Evolutionary conservation across 2,797 vertebrate genomes (phyloP).

Genomic region (Hoplostethus atlanticus): DNA sequence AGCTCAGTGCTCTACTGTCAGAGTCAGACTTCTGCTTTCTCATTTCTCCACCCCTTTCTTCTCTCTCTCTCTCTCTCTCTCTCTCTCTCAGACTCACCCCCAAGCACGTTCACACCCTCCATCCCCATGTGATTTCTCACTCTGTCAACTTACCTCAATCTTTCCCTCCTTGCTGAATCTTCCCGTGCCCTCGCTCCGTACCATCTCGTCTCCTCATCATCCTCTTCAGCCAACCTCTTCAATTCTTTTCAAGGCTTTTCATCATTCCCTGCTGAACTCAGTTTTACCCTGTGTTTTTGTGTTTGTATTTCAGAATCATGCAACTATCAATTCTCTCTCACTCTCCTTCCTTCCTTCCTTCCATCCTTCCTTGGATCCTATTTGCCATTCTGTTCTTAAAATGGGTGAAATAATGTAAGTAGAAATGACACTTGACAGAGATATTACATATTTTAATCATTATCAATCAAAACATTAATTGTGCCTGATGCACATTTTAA

Average conservation of each 20-base stretch:
- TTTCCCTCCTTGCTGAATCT: conserved; percentile 17
- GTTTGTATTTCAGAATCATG: not conserved
- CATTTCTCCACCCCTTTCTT: conserved; percentile 32
- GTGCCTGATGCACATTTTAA: no score
- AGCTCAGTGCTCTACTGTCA: conserved; percentile 74
- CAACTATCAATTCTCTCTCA: not conserved
- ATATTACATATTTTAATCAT: no score
- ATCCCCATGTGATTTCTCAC: conserved; percentile 57
- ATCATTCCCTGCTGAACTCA: not conserved
- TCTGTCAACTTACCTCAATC: conserved; percentile 55
- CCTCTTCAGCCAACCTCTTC: not conserved
- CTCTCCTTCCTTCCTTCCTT: not conserved
- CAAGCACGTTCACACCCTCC: conserved; percentile 55
- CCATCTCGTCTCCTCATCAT: not conserved
- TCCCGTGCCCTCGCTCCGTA: conserved; percentile 20
- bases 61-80: conserved; percentile 8
- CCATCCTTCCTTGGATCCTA: no score
- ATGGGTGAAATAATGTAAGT: no score
- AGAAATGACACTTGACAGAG: no score
- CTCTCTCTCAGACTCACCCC: conserved; percentile 42
- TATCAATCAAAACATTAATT: no score
- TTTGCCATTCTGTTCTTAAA: no score
- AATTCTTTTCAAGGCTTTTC: not conserved
- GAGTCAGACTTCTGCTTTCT: conserved; percentile 66
- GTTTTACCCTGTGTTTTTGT: not conserved